Evolutionary conservation across 2,888 invertebrate species (phyloP), one percentile per base, ranked within the genome.

Genomic region (Trachelus troglodyta): DNA sequence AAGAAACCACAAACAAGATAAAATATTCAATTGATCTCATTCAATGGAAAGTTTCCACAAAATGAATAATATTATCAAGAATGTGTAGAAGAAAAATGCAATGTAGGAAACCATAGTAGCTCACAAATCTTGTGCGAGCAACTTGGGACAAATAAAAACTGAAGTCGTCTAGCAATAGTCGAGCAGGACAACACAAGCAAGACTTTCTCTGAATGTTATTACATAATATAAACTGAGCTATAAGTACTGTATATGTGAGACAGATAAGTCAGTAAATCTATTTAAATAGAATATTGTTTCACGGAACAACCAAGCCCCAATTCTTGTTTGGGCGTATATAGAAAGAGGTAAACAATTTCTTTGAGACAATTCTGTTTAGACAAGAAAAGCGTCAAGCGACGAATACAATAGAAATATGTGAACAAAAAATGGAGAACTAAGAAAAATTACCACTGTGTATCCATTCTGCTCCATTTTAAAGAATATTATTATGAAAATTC

Each of bases 231-330:
- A 69, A 77, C 68, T 34, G 37, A 73, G 31, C n/a, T 69, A 69
- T 74, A 74, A 77, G 69, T 74, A 76, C 74, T 79, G 74, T 79
- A 76, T 74, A 76, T 34, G 34, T 75, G 75, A 69, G 76, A 69
- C 56, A 69, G 31, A 69, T 75, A 75, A 71, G 71, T 33, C 69
- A 74, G 34, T 40, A 74, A 76, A 74, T 74, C 34, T 79, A 79
- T 15, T 74, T 30, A 68, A 56, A 79, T 76, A 76, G 76, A 79
- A 40, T 56, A 69, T 34, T 74, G 69, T 35, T 34, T 40, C 31
- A 74, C 37, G 23, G 23, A 23, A 23, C 56, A 56, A 23, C 23
- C 56, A 23, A 56, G 56, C 23, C 56, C 2, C 9, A 9, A 23
- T 56, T 56, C 56, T 56, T 9, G 56, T 23, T 23, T 2, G 56